These are phyloP conservation scores for Ophthalmolycus amberensis DNA, from an alignment of 2,113 vertebrate genomes.

Conservation along the genomic window DNA sequence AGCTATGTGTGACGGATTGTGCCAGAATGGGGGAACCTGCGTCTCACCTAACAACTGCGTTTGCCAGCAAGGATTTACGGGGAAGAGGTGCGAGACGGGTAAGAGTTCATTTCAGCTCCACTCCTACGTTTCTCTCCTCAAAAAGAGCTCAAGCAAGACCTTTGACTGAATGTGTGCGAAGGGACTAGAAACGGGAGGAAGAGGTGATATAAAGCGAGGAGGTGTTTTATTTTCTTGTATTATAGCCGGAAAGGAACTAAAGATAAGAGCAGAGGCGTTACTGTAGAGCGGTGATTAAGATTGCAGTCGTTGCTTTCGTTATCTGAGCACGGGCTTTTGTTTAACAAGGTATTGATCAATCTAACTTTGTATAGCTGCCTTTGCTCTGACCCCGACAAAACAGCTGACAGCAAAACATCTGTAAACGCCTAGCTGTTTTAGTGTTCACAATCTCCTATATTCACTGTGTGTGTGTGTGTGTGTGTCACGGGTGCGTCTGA, in stretches of 20 bases:
- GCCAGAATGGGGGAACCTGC: slow-evolving; percentile 95
- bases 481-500: neutral
- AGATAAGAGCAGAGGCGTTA: neutral
- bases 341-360: slow-evolving; percentile 26
- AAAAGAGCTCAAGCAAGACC: slow-evolving; percentile 35
- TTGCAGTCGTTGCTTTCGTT: slow-evolving; percentile 18
- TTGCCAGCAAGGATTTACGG: slow-evolving; percentile 96
- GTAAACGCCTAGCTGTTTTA: slow-evolving; percentile 38
- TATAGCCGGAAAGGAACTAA: neutral
- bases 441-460: neutral
- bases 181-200: neutral
- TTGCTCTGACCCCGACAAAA: slow-evolving; percentile 33
- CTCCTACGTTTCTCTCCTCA: neutral
- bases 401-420: slow-evolving; percentile 37
- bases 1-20: slow-evolving; percentile 96
- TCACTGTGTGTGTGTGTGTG: slow-evolving; percentile 3
- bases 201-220: neutral
- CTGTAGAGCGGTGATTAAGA: neutral
- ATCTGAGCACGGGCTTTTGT: neutral
- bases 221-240: slow-evolving; percentile 5
- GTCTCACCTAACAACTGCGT: slow-evolving; percentile 93
- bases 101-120: slow-evolving; percentile 67
- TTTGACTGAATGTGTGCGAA: slow-evolving; percentile 2
- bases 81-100: slow-evolving; percentile 95
- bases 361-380: slow-evolving; percentile 24